Conservation (phyloP, 2,888 invertebrate genomes). For the Eubasilissa splendida region DNA sequence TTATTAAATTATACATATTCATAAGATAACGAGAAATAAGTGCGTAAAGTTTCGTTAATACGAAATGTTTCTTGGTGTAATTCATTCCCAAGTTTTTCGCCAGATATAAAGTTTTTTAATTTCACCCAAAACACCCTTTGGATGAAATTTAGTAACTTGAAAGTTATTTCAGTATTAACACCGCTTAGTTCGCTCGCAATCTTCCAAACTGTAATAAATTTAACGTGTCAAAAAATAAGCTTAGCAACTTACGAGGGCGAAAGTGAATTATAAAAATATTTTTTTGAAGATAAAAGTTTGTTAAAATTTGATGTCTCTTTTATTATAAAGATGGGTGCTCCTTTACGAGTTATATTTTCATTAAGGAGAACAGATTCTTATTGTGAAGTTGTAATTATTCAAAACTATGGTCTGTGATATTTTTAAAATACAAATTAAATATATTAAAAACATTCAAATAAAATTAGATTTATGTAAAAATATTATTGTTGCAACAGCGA, state of each 20-base stretch:
- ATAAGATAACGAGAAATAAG: conserved; percentile 13
- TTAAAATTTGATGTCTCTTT: too few species aligned
- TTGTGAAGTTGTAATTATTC: too few species aligned
- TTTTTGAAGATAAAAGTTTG: background rate
- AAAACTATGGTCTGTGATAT: too few species aligned
- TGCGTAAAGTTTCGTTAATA: conserved; percentile 13
- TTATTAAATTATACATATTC: background rate
- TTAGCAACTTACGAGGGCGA: conserved; percentile 4
- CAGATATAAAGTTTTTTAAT: conserved; percentile 37
- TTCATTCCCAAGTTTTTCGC: conserved; percentile 10
- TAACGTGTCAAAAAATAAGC: background rate
- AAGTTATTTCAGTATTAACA: conserved; percentile 17
- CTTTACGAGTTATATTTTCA: too few species aligned
- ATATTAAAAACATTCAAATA: too few species aligned
- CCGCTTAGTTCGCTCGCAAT: conserved; percentile 1
- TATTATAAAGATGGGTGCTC: too few species aligned
- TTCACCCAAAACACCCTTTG: conserved; percentile 25
- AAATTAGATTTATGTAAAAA: too few species aligned
- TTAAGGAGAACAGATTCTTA: too few species aligned
- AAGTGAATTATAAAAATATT: conserved; percentile 26
- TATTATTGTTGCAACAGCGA: too few species aligned
- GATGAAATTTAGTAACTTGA: conserved; percentile 14
- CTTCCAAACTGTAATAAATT: conserved; percentile 22
- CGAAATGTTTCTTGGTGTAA: background rate
- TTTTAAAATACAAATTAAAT: too few species aligned